A percentile compares a stretch with the other conserved stretches of the same genome.
These are phyloP conservation scores for Miltochrista miniata DNA, from an alignment of 2,888 invertebrate species.

Conservation along the genomic window DNA sequence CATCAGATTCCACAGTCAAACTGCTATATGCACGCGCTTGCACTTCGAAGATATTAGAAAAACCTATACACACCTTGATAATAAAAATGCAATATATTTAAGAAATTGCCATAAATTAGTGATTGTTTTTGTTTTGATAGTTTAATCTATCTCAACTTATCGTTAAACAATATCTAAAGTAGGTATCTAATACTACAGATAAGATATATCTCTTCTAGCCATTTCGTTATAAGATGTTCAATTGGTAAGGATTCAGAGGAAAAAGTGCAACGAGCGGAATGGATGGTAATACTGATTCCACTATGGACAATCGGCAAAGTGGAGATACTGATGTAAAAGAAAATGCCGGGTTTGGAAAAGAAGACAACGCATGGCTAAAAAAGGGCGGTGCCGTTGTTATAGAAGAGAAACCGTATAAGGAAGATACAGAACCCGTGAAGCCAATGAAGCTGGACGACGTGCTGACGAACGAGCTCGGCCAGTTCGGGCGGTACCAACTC, in stretches of 20 bases:
- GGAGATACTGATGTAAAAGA: neutral
- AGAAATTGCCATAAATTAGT: no score
- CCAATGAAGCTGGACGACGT: conserved; percentile 76
- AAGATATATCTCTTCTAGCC: neutral
- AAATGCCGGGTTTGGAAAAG: neutral
- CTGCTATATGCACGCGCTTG: no score
- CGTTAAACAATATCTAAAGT: conserved; percentile 25
- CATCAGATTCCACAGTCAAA: no score
- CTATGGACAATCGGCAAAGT: neutral
- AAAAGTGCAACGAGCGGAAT: conserved; percentile 1
- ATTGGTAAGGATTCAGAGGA: conserved; percentile 11
- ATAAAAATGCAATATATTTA: no score
- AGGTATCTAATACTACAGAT: conserved; percentile 20
- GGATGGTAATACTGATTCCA: neutral
- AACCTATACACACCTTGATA: no score
- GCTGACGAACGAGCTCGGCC: conserved; percentile 81
- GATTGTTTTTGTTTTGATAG: neutral
- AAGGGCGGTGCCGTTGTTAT: neutral
- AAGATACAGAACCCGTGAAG: conserved; percentile 19
- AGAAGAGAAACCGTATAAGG: no score
- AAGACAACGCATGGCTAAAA: neutral
- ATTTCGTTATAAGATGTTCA: conserved; percentile 8
- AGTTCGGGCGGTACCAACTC: conserved; percentile 87
- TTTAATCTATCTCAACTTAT: conserved; percentile 15
- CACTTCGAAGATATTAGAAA: no score